Evolutionary conservation across 2,113 vertebrate genomes (phyloP).

Genomic region (Bombycilla garrulus): DNA sequence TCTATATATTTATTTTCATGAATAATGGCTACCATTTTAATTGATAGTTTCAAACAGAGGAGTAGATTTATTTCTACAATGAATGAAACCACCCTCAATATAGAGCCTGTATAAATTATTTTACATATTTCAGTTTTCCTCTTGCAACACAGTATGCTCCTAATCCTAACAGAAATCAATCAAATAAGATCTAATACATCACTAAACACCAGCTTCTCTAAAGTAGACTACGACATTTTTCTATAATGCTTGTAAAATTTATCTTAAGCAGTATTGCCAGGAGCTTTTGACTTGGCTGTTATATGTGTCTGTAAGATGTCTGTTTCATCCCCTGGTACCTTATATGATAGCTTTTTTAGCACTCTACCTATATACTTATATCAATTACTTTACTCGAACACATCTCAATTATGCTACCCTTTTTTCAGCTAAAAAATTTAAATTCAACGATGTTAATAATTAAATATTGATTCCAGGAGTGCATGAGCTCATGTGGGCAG

Average conservation of each 20-base stretch:
- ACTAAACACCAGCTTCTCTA: conserved; percentile 19
- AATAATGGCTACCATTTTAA: conserved; percentile 71
- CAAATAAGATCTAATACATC: conserved; percentile 60
- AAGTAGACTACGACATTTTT: conserved; percentile 36
- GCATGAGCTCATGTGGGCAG: neutral
- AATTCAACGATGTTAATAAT: neutral
- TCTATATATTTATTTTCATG: conserved; percentile 73
- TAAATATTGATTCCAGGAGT: conserved; percentile 4
- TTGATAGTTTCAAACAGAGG: conserved; percentile 70
- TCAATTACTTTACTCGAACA: neutral
- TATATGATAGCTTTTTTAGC: conserved; percentile 44
- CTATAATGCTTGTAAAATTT: conserved; percentile 57
- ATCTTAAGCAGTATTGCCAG: conserved; percentile 56
- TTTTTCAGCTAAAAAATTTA: neutral
- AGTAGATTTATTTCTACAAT: conserved; percentile 73
- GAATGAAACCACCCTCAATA: conserved; percentile 67
- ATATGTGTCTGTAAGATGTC: neutral
- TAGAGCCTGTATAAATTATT: conserved; percentile 70
- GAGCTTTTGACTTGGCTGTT: conserved; percentile 46
- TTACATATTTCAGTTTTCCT: conserved; percentile 46
- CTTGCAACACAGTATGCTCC: conserved; percentile 42
- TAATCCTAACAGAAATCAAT: conserved; percentile 75
- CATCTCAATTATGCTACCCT: neutral
- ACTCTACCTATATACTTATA: neutral
- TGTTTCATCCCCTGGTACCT: neutral